Evolutionary conservation across 2,888 invertebrate genomes (phyloP), one percentile per base, ranked within the genome.

Genomic region (Tenthredo notha): DNA sequence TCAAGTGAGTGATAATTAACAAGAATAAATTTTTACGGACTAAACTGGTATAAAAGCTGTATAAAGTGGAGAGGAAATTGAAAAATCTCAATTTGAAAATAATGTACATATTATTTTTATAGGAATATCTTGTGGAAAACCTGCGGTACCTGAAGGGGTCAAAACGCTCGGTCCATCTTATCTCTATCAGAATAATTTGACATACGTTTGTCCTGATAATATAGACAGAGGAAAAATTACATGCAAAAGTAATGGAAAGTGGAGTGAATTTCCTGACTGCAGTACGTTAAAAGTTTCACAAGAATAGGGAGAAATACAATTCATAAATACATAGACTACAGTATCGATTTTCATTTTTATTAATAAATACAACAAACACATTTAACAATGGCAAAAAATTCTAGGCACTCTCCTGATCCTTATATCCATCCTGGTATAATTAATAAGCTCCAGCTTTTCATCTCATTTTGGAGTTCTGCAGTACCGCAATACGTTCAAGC

Each of bases 51-150:
- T 18, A 29, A 3, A 67, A 67, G 12, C 29, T 33, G 29, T 33
- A 29, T 1, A 3, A 15, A 54, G 21, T 54, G 18, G 5, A 18
- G 18, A 33, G 1, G 33, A 37, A 78, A 40, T 77, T 82, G 70
- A 33, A 70, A 50, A 40, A 43, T n/a, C 40, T 4, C 18, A 54
- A 2, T 54, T 54, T 54, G n/a, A 7, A 7, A 47, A 33, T 70
- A n/a, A 47, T 37, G 47, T 6, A 3, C 12, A 54, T 25, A 29
- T 47, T 50, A 15, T 9, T 54, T 18, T 75, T 89, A 40, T 86
- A 95, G 95, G 92, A 92, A 93, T 94, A 86, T 94, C 95, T 0
- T 95, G 95, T 88, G 93, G 93, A 37, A 94, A 94, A 88, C 95
- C 95, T n/a, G 90, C 89, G 65, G 89, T 94, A 21, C 87, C 92